Evolutionary conservation across 2,888 invertebrate genomes (phyloP).

Genomic region (Rambutsinella grinnellia): DNA sequence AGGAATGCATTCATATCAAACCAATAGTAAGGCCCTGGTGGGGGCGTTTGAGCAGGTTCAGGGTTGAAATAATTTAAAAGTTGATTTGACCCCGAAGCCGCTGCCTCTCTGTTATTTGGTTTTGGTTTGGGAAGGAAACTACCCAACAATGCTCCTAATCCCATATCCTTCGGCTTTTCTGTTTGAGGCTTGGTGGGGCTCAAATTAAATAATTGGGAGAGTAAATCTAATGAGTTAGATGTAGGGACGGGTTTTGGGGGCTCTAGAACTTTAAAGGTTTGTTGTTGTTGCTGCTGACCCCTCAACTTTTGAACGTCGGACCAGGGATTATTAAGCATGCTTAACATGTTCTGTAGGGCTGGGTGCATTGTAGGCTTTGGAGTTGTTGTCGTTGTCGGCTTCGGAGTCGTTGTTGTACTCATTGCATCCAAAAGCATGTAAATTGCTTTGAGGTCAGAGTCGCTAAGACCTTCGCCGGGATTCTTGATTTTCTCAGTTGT

Average conservation of each 20-base stretch:
- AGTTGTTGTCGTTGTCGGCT: conserved; percentile 31
- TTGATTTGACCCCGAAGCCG: conserved; percentile 78
- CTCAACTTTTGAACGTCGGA: conserved; percentile 17
- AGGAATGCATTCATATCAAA: conserved; percentile 62
- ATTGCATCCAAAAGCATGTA: conserved; percentile 54
- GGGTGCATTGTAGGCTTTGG: conserved; percentile 36
- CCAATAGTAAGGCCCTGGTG: conserved; percentile 63
- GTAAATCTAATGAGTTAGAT: conserved; percentile 53
- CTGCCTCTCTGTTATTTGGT: conserved; percentile 65
- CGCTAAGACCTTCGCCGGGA: conserved; percentile 38
- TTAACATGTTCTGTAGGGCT: conserved; percentile 50
- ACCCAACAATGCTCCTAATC: conserved; percentile 11
- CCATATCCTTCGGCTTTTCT: not conserved
- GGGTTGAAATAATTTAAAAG: conserved; percentile 53
- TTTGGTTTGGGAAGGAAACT: conserved; percentile 16
- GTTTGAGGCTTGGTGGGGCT: not conserved
- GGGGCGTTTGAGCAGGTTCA: conserved; percentile 45
- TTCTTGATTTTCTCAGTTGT: conserved; percentile 27
- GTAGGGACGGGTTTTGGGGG: conserved; percentile 41
- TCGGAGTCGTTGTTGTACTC: conserved; percentile 21
- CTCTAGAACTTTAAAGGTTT: not conserved
- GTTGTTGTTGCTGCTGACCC: conserved; percentile 17
- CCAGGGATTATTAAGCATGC: conserved; percentile 47
- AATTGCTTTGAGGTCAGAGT: conserved; percentile 59
- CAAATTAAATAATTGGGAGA: conserved; percentile 56